phyloP scores from a whole-genome alignment of 2,888 invertebrate genomes.

The Phanerotoma sp. region DNA sequence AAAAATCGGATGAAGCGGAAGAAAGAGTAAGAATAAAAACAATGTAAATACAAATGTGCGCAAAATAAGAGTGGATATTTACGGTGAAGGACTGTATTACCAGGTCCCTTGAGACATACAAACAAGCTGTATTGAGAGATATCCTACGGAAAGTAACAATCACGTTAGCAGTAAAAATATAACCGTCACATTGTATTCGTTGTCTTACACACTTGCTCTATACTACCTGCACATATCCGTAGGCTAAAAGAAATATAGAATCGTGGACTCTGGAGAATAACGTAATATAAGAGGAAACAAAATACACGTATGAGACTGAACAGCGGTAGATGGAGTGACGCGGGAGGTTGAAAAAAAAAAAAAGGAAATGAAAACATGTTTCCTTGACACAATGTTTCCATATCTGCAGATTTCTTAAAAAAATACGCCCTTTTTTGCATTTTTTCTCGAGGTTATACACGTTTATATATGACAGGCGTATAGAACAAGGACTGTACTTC shows the following conservation, averaged over 20 bases:
- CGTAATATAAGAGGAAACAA: conserved; percentile 48
- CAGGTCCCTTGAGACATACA: conserved; percentile 7
- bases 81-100: not conserved
- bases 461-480: too few species aligned
- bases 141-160: conserved; percentile 16
- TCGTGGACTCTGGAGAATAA: conserved; percentile 43
- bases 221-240: conserved; percentile 26
- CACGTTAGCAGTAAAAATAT: conserved; percentile 16
- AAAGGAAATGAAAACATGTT: conserved; percentile 45
- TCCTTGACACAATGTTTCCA: conserved; percentile 29
- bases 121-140: conserved; percentile 2
- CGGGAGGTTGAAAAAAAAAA: conserved; percentile 25
- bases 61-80: conserved; percentile 8
- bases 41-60: too few species aligned
- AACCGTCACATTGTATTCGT: conserved; percentile 15
- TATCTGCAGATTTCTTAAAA: not conserved
- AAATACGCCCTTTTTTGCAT: not conserved
- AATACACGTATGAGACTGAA: conserved; percentile 40
- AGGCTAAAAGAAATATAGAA: conserved; percentile 43
- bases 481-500: too few species aligned
- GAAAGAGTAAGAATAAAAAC: too few species aligned
- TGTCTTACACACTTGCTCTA: conserved; percentile 3
- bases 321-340: conserved; percentile 19
- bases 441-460: too few species aligned
- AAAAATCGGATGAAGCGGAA: too few species aligned